A percentile compares a stretch with the other conserved stretches of the same genome.
These are phyloP conservation scores for Neodiprion fabricii DNA, from an alignment of 1,140 invertebrate species.

Conservation along the genomic window DNA sequence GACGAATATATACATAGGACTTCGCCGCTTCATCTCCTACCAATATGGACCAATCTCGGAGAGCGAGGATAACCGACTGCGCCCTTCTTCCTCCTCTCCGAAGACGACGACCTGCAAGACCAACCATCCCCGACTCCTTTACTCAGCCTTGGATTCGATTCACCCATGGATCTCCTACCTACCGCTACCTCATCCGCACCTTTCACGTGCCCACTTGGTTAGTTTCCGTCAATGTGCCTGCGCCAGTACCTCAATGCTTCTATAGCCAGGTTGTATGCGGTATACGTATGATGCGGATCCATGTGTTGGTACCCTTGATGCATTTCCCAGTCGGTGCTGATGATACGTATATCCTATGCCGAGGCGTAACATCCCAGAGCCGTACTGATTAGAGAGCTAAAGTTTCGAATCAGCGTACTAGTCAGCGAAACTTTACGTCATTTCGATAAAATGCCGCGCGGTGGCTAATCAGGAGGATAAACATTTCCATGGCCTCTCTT, in stretches of 20 bases:
- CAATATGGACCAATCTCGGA: slow-evolving; percentile 34
- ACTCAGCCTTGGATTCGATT: not conserved
- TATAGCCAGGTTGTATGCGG: not conserved
- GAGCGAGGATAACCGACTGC: slow-evolving; percentile 11
- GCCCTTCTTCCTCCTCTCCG: slow-evolving; percentile 4
- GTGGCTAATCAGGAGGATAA: too few species aligned
- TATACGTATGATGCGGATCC: not conserved
- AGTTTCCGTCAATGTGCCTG: not conserved
- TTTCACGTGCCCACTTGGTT: not conserved
- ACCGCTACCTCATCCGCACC: not conserved
- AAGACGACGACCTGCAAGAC: slow-evolving; percentile 1
- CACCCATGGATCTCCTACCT: not conserved
- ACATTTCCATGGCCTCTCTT: too few species aligned
- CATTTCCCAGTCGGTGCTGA: not conserved
- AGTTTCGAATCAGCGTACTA: not conserved
- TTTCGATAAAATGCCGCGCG: too few species aligned
- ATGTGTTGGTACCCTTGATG: not conserved
- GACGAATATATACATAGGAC: slow-evolving; percentile 34
- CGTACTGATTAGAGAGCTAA: not conserved
- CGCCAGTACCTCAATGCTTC: not conserved
- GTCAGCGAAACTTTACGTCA: too few species aligned
- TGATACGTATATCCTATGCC: not conserved
- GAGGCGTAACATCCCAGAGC: not conserved
- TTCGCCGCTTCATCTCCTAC: slow-evolving; percentile 23
- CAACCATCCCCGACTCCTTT: too few species aligned